Evolutionary conservation across 2,113 vertebrate genomes (phyloP).

Genomic region (Puffinus mauretanicus): DNA sequence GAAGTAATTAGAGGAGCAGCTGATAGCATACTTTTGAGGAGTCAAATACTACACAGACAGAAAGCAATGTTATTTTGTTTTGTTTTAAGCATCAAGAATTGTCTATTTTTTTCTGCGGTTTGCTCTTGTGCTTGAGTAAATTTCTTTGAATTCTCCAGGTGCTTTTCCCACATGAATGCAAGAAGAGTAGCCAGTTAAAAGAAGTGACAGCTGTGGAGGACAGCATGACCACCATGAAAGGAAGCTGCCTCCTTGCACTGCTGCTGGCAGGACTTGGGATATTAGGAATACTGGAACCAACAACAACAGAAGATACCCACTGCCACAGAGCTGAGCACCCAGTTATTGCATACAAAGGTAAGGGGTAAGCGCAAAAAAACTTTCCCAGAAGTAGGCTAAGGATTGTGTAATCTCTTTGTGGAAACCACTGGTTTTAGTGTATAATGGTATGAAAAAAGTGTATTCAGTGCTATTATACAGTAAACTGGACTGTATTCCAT

Average conservation of each 20-base stretch:
- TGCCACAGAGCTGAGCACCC: conserved; percentile 88
- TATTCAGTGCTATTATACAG: neutral
- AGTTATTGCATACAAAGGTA: conserved; percentile 87
- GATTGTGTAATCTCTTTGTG: neutral
- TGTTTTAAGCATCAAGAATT: neutral
- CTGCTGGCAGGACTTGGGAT: conserved; percentile 83
- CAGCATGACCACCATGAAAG: conserved; percentile 76
- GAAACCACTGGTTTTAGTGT: neutral
- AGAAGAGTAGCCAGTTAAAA: conserved; percentile 74
- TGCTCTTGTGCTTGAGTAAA: neutral
- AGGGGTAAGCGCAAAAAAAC: neutral
- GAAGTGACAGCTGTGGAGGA: conserved; percentile 71
- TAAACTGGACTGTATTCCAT: neutral
- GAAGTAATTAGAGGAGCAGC: neutral
- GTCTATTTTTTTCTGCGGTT: neutral
- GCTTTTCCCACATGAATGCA: conserved; percentile 77
- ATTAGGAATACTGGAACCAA: conserved; percentile 73
- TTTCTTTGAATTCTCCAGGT: conserved; percentile 71
- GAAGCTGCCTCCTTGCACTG: conserved; percentile 72
- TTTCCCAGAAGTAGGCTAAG: neutral
- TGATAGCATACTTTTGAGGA: neutral
- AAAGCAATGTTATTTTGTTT: neutral
- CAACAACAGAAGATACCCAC: conserved; percentile 69
- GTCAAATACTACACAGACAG: neutral
- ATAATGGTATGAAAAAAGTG: neutral